Base-by-base conservation (phyloP, 2,888 invertebrate genomes). In the Lasioglossum zephyrum region DNA sequence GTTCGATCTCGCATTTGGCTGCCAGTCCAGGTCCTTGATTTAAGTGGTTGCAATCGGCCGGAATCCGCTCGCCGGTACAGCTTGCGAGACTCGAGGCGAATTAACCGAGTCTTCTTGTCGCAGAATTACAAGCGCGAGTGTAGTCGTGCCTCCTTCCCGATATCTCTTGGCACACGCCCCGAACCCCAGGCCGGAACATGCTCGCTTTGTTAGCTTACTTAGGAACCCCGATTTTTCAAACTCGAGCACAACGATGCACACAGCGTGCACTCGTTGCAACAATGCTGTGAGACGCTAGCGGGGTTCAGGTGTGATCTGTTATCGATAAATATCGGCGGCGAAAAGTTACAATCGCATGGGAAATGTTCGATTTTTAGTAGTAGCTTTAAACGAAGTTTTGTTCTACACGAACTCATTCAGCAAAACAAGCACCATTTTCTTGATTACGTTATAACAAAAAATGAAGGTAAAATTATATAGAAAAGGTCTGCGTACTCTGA, bases 1-100 rank as follows among this genome's bases (percentile, higher is more conserved):
- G 85, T 91, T 92, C 86, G 89, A 93, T 90, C 88, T 87, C 84
- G 79, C 89, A 89, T 90, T 87, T 87, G 86, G 85, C 88, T 82
- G 86, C 76, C 86, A 88, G 85, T 89, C 87, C 86, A 87, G 88
- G 88, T 89, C 89, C 92, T 90, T 92, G 92, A 93, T 93, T 93
- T 93, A 92, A 93, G 92, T 93, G 92, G 90, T 90, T 83, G 88
- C 91, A 90, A 91, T 91, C 88, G 88, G 76, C 73, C 75, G 88
- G 82, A 90, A 91, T 91, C 86, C 89, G 85, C 85, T 91, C 88
- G 87, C 47, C 66, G 66, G 83, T 81, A 77, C 79, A 77, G 81
- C 78, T 85, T 77, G 44, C 80, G 76, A 69, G 75, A 69, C 84
- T 76, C 79, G 63, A n/a, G 60, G 79, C 79, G 85, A 91, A 90